A percentile compares a stretch with the other conserved stretches of the same genome.
These are phyloP conservation scores for Hemibagrus wyckioides DNA, from an alignment of 2,113 vertebrate species.

Conservation along the genomic window DNA sequence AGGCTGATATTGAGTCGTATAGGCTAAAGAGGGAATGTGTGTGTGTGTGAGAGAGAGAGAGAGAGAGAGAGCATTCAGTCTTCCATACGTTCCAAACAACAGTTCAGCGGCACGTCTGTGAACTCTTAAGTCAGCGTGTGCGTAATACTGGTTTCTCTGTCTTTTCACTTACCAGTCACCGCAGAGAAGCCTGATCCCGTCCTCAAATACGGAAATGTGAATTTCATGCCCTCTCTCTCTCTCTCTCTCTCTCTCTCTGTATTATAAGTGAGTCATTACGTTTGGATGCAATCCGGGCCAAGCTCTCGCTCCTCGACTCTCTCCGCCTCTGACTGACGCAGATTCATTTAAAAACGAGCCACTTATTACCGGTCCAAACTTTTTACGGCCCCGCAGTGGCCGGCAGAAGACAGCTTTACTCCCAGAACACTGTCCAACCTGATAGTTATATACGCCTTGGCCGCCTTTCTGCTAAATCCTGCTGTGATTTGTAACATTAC, in stretches of 20 bases:
- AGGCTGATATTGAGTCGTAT: neutral
- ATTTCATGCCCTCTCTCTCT: slow-evolving; percentile 34
- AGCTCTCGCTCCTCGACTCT: neutral
- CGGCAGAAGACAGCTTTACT: slow-evolving; percentile 61
- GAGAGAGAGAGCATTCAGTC: neutral
- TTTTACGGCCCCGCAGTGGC: slow-evolving; percentile 52
- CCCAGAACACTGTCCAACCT: slow-evolving; percentile 47
- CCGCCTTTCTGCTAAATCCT: slow-evolving; percentile 49
- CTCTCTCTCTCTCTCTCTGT: slow-evolving; percentile 27
- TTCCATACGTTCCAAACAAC: neutral
- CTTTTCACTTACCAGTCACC: slow-evolving; percentile 64
- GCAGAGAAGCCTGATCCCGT: slow-evolving; percentile 49
- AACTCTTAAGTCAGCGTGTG: slow-evolving; percentile 7
- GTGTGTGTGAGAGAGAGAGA: slow-evolving; percentile 29
- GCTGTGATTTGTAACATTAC: slow-evolving; percentile 68
- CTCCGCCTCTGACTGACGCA: slow-evolving; percentile 46
- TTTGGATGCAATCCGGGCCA: slow-evolving; percentile 64
- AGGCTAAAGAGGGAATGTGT: neutral
- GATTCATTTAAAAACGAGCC: slow-evolving; percentile 56
- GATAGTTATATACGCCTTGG: slow-evolving; percentile 57
- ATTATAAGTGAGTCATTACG: slow-evolving; percentile 54
- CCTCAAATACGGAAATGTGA: slow-evolving; percentile 62
- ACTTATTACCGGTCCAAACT: slow-evolving; percentile 57
- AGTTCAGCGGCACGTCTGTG: neutral
- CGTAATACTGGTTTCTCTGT: slow-evolving; percentile 47